These are phyloP conservation scores for Apis mellifera DNA, from an alignment of 1,140 invertebrate species.

Conservation along the genomic window Amel_HAv3.1 CM009934.2:6773501-6774000, in stretches of 20 bases:
- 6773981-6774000: slow-evolving; percentile 7
- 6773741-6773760: neutral
- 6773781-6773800: slow-evolving; percentile 9
- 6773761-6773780: slow-evolving; percentile 21
- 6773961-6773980: neutral
- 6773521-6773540: slow-evolving; percentile 27
- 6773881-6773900: slow-evolving; percentile 72
- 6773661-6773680: slow-evolving; percentile 8
- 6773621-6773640: neutral
- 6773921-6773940: neutral
- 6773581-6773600: slow-evolving; percentile 77
- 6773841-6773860: slow-evolving; percentile 47
- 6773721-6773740: neutral
- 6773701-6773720: neutral
- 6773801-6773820: slow-evolving; percentile 38
- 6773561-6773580: slow-evolving; percentile 75
- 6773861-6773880: slow-evolving; percentile 39
- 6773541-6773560: slow-evolving; percentile 65
- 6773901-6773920: slow-evolving; percentile 71
- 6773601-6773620: slow-evolving; percentile 32
- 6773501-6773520: slow-evolving; percentile 21
- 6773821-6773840: slow-evolving; percentile 31
- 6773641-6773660: neutral
- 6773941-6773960: neutral
- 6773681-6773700: neutral